These are phyloP conservation scores for Apamea epomidion DNA, from an alignment of 2,888 invertebrate species.

Conservation along the genomic window DNA sequence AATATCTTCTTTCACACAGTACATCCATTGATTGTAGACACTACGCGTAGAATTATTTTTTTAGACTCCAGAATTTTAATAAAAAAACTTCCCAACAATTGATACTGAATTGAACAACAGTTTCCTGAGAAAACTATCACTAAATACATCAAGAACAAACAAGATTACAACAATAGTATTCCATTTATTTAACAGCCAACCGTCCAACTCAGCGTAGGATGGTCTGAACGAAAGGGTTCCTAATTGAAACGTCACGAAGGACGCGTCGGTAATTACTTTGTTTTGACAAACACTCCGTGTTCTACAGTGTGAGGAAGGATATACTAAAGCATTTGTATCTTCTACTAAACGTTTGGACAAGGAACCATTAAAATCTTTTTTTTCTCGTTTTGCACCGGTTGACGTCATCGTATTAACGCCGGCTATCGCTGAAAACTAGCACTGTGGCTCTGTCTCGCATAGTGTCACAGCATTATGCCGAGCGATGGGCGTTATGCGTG, in stretches of 20 bases:
- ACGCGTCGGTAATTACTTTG: conserved; percentile 45
- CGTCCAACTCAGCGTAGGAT: not conserved
- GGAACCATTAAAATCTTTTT: not conserved
- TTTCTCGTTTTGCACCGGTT: not conserved
- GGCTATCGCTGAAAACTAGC: not conserved
- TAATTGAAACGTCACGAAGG: conserved; percentile 56
- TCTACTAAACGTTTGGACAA: not conserved
- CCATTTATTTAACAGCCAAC: not conserved
- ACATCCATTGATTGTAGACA: too few relatives aligned
- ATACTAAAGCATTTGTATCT: conserved; percentile 1
- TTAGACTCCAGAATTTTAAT: too few relatives aligned
- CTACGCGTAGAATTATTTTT: not conserved
- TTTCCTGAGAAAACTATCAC: not conserved
- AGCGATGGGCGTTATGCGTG: not conserved
- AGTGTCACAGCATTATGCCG: not conserved
- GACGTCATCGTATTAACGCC: too few relatives aligned
- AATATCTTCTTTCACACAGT: too few relatives aligned
- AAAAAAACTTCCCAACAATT: not conserved
- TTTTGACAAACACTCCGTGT: conserved; percentile 41
- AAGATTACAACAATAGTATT: not conserved
- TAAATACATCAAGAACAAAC: conserved; percentile 6
- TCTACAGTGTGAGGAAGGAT: conserved; percentile 5
- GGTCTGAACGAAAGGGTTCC: conserved; percentile 35
- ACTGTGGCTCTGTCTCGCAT: not conserved
- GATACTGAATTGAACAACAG: not conserved